Evolutionary conservation across 2,797 vertebrate genomes (phyloP), one percentile per base, ranked within the genome.

Genomic region (Anomalospiza imberbis): DNA sequence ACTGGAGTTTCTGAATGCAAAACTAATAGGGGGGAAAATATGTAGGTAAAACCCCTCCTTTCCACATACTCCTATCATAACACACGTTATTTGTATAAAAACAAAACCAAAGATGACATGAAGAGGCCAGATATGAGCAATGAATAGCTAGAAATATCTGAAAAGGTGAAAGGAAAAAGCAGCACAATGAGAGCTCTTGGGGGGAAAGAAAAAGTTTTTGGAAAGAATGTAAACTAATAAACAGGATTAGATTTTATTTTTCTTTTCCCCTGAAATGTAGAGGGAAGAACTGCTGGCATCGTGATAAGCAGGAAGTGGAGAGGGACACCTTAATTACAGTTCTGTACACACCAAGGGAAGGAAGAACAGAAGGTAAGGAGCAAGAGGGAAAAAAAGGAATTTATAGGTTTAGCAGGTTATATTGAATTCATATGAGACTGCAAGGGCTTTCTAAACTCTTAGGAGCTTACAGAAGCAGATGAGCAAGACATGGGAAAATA

Each of bases 191-290:
- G 20, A 82, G 53, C 17, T 76, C 44, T 31, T 51, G 5, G 15
- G 9, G 3, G 1, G 1, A 8, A 11, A 14, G 24, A 57, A 61
- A n/a, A 45, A 12, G 5, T 6, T n/a, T 3, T 55, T 34, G 3
- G 13, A 70, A 80, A 54, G 13, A 40, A 6, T 13, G 7, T 5
- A 62, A 66, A 47, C 10, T 85, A 77, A 77, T 40, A 2, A 77
- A 40, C 10, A 75, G 11, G 3, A 45, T 22, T 16, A 2, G 2
- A 26, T 16, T 42, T 32, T 10, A 26, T 16, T 42, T 32, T 10
- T 34, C 32, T n/a, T 54, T 24, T 0, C 0, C 4, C 26, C 29
- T 25, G n/a, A 77, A 83, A 72, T 5, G 5, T 4, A 45, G 81
- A 84, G 61, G 9, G 20, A 75, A 73, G 28, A 78, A 51, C 11